Percentiles rank a stretch among this genome's conserved stretches.
Evolutionary conservation across 2,797 vertebrate species (phyloP).

Genomic region (Miichthys miiuy): DNA sequence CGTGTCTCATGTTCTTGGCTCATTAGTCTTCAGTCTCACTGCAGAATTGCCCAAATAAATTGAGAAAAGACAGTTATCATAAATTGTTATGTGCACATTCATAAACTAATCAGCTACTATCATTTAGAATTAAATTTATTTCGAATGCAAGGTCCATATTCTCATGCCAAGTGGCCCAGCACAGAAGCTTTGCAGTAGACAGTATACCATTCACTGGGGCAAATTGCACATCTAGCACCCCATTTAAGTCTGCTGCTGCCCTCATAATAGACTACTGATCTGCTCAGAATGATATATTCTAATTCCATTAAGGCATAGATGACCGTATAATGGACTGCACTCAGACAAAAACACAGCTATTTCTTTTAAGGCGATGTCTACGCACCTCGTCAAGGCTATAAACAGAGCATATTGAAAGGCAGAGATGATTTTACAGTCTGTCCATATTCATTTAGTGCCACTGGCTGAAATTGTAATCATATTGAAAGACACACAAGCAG

Average conservation of each 20-base stretch:
- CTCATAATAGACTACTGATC: constrained; percentile 69
- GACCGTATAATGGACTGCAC: constrained; percentile 46
- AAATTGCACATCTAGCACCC: constrained; percentile 61
- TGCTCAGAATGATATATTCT: constrained; percentile 67
- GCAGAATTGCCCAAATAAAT: constrained; percentile 35
- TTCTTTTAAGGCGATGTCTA: constrained; percentile 19
- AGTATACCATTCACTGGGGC: constrained; percentile 53
- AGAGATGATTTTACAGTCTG: neutral
- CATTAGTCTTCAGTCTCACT: constrained; percentile 31
- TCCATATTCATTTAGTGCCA: constrained; percentile 5
- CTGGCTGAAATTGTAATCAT: constrained; percentile 49
- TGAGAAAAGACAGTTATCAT: constrained; percentile 43
- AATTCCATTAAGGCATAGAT: constrained; percentile 59
- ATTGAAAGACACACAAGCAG: constrained; percentile 38
- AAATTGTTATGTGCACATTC: constrained; percentile 30
- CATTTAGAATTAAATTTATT: constrained; percentile 42
- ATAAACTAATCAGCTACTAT: constrained; percentile 44
- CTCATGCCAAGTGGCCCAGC: constrained; percentile 33
- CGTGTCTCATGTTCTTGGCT: constrained; percentile 24
- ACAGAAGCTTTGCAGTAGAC: constrained; percentile 40
- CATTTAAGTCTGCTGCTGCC: constrained; percentile 60
- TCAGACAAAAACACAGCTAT: constrained; percentile 8
- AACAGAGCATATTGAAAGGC: constrained; percentile 24
- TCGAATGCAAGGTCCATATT: constrained; percentile 38
- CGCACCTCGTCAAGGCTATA: constrained; percentile 23